Conservation (phyloP, 2,888 invertebrate genomes). For the Agrotis exclamationis region DNA sequence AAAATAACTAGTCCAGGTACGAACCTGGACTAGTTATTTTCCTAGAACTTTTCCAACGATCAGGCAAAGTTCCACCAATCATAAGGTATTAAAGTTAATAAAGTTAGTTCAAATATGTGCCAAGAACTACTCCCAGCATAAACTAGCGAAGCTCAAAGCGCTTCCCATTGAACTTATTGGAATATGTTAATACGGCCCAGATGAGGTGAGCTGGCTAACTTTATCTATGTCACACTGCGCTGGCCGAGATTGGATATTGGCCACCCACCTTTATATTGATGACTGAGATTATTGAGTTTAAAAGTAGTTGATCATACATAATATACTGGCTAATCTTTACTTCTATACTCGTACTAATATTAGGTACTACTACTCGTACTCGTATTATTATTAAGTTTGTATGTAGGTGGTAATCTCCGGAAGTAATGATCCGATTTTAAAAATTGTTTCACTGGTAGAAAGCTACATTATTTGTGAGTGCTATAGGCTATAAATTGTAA, state of each 20-base stretch:
- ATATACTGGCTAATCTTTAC: no score
- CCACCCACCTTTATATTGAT: slow-evolving; percentile 40
- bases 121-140: slow-evolving; percentile 40
- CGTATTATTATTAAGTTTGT: no score
- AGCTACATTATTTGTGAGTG: no score
- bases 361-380: no score
- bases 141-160: slow-evolving; percentile 42
- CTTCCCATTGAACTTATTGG: slow-evolving; percentile 55
- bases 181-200: slow-evolving; percentile 63
- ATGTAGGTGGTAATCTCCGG: no score
- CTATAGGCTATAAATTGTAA: no score
- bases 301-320: slow-evolving; percentile 8
- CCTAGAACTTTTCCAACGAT: background rate
- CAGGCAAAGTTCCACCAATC: slow-evolving; percentile 7
- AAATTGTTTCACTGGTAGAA: no score
- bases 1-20: no score
- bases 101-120: slow-evolving; percentile 46
- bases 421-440: no score
- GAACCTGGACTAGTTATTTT: no score
- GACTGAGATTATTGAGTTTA: slow-evolving; percentile 31
- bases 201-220: slow-evolving; percentile 62
- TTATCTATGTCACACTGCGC: slow-evolving; percentile 28
- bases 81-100: slow-evolving; percentile 27
- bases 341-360: no score
- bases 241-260: slow-evolving; percentile 44